phyloP scores from a whole-genome alignment of 1,140 invertebrate genomes.

The Hydropsyche tenuis region DNA sequence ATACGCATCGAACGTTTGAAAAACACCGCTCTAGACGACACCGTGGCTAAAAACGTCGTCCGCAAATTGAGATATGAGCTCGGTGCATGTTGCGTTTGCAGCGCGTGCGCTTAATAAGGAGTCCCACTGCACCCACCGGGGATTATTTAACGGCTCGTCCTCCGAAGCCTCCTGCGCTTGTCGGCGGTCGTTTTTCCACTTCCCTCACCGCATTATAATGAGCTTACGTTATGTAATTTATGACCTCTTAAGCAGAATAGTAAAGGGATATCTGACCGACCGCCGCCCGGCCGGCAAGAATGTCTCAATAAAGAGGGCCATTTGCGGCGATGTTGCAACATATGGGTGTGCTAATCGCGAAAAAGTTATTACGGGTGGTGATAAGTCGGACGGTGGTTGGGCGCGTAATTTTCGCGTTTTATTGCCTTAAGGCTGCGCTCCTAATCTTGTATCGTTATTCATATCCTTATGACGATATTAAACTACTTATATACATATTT shows the following conservation, averaged over 20 bases:
- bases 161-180: background rate
- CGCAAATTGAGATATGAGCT: conserved; percentile 23
- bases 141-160: conserved; percentile 25
- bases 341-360: too few relatives aligned
- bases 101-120: conserved; percentile 28
- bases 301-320: conserved; percentile 13
- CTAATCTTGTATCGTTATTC: too few relatives aligned
- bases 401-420: too few relatives aligned
- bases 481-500: too few relatives aligned
- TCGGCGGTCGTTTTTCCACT: conserved; percentile 3
- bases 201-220: conserved; percentile 11
- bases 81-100: background rate
- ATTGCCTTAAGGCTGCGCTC: too few relatives aligned
- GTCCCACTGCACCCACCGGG: conserved; percentile 11
- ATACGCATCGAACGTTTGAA: background rate
- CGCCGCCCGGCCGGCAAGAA: background rate
- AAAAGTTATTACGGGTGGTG: too few relatives aligned
- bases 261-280: background rate
- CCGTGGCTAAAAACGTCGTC: too few relatives aligned
- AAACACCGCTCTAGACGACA: background rate
- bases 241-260: conserved; percentile 11
- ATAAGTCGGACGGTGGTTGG: too few relatives aligned
- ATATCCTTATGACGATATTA: too few relatives aligned
- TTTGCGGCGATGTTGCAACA: background rate
- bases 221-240: conserved; percentile 18